Base-by-base conservation (phyloP, 2,797 vertebrate species). In the Cyprinodon diabolis region DNA sequence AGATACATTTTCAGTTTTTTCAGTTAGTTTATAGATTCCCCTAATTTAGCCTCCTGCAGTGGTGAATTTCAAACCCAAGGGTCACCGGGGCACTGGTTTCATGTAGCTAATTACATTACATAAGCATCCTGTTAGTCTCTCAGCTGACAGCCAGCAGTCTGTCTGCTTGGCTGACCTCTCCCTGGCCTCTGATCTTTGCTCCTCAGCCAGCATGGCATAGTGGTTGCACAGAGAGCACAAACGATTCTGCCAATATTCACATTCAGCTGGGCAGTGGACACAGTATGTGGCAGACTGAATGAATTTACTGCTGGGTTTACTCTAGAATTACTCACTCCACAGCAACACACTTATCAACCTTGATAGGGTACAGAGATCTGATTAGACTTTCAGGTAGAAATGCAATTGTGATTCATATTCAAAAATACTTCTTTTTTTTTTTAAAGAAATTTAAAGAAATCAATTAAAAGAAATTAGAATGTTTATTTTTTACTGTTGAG, bases 141-240 rank as follows among this genome's bases (percentile, higher is more conserved):
- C 69, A 2, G 10, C 2, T 43, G 77, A 62, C 49, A 72, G 75
- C 79, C 77, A 74, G 58, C 77, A 71, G 80, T 69, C 86, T 76
- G 86, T 79, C 83, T 84, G 78, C 58, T 56, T 77, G 82, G 82
- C 83, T 56, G 80, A 86, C 83, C 86, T 85, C 78, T 71, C 47
- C 4, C 14, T 51, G 76, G 40, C 76, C 84, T 81, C 48, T 83
- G 85, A 84, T 70, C 89, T 85, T 75, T 79, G 76, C 13, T 80
- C 77, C 40, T 43, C 40, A 43, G 40, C 40, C 5, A 14, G 45
- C 47, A 0, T 40, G 17, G 72, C 71, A 17, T 79, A 67, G 65
- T 4, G 6, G 40, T 8, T 43, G 40, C 40, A 43, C 40, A 43
- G 40, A 43, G 40, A 43, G 40, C 40, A 43, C 40, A 43, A 43